Evolutionary conservation across 2,888 invertebrate genomes (phyloP).

Genomic region (Parnassius apollo): DNA sequence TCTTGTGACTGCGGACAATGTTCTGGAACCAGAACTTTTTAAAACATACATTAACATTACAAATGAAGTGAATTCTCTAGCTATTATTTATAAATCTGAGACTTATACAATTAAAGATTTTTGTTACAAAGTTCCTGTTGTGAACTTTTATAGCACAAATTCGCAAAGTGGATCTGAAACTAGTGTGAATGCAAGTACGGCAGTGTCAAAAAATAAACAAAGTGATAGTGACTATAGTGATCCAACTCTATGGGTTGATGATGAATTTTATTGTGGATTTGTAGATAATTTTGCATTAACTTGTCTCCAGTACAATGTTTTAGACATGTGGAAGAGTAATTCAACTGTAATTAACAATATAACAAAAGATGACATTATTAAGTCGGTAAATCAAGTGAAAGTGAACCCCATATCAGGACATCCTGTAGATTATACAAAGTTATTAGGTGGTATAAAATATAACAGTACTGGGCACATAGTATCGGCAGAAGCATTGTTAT

Average conservation of each 20-base stretch:
- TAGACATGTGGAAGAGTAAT: slow-evolving; percentile 87
- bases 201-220: slow-evolving; percentile 33
- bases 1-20: slow-evolving; percentile 84
- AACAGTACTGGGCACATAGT: slow-evolving; percentile 83
- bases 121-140: slow-evolving; percentile 70
- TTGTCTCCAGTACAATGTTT: slow-evolving; percentile 84
- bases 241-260: slow-evolving; percentile 78
- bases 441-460: slow-evolving; percentile 82
- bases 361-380: slow-evolving; percentile 82
- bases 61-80: slow-evolving; percentile 65
- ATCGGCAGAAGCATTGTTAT: slow-evolving; percentile 82
- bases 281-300: slow-evolving; percentile 81
- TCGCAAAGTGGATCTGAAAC: slow-evolving; percentile 49
- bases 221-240: slow-evolving; percentile 70
- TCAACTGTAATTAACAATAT: slow-evolving; percentile 71
- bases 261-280: slow-evolving; percentile 83
- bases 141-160: slow-evolving; percentile 57
- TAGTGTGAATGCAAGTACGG: slow-evolving; percentile 33
- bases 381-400: slow-evolving; percentile 80
- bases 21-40: slow-evolving; percentile 83
- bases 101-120: slow-evolving; percentile 54
- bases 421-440: slow-evolving; percentile 81
- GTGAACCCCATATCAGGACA: slow-evolving; percentile 85
- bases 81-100: slow-evolving; percentile 49
- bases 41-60: slow-evolving; percentile 75